These are phyloP conservation scores for Stomatorhinus walkeri DNA, from an alignment of 2,797 vertebrate species.

Conservation along the genomic window DNA sequence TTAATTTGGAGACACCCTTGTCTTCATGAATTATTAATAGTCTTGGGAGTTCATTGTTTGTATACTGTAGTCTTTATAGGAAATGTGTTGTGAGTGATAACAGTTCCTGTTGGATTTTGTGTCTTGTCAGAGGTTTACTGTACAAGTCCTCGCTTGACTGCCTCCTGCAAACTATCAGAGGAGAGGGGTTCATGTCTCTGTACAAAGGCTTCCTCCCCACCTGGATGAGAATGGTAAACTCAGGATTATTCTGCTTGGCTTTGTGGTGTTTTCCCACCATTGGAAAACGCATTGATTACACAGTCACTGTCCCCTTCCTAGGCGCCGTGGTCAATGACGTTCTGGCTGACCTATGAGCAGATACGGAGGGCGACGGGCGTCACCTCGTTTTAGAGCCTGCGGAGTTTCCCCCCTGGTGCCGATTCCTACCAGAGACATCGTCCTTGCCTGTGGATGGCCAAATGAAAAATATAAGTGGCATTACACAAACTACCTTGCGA, in stretches of 20 bases:
- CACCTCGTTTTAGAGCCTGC: slow-evolving; percentile 59
- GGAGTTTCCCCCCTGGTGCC: neutral
- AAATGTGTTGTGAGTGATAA: neutral
- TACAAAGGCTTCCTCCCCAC: slow-evolving; percentile 79
- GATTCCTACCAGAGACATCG: neutral
- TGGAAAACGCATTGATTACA: neutral
- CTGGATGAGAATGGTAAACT: slow-evolving; percentile 74
- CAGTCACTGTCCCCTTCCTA: slow-evolving; percentile 28
- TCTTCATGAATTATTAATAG: slow-evolving; percentile 10
- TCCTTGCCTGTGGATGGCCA: neutral
- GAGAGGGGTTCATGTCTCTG: slow-evolving; percentile 70
- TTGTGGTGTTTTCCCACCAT: neutral
- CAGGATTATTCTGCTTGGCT: neutral
- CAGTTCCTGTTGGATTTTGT: slow-evolving; percentile 11
- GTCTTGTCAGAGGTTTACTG: slow-evolving; percentile 58
- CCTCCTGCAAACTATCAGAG: slow-evolving; percentile 62
- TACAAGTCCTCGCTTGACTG: slow-evolving; percentile 74
- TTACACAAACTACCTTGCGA: neutral
- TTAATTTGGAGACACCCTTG: neutral
- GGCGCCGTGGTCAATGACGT: slow-evolving; percentile 76
- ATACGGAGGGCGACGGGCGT: slow-evolving; percentile 64
- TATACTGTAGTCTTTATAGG: neutral
- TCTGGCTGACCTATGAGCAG: slow-evolving; percentile 77
- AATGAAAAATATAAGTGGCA: neutral
- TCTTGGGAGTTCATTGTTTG: neutral